Percentiles rank a stretch among this genome's conserved stretches.
phyloP scores from a whole-genome alignment of 2,888 invertebrate species.

The Agrotis exclamationis region DNA sequence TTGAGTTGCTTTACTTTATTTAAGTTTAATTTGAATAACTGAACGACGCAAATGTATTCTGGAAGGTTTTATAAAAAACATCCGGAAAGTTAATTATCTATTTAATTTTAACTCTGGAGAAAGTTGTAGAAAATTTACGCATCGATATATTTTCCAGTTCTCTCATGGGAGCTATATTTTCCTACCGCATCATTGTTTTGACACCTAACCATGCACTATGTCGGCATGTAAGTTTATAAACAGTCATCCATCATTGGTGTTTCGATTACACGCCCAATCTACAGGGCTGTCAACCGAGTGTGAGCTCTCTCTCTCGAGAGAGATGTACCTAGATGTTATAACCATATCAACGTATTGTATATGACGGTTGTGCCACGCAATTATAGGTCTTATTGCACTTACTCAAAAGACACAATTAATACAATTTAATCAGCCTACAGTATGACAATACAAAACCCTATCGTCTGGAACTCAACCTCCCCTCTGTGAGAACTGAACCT shows the following conservation, averaged over 20 bases:
- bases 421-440: not conserved
- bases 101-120: not conserved
- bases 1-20: constrained; percentile 23
- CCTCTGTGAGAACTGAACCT: not conserved
- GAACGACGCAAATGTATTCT: not conserved
- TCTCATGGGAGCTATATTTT: constrained; percentile 1
- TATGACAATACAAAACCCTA: not conserved
- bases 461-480: not conserved
- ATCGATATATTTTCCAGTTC: not conserved
- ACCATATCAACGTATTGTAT: not conserved
- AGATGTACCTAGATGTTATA: not conserved
- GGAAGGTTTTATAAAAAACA: not conserved
- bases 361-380: not conserved
- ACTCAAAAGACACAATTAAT: not conserved
- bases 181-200: not conserved
- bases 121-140: not conserved
- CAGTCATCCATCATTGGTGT: constrained; percentile 38
- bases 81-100: not conserved
- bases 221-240: constrained; percentile 35
- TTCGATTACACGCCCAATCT: constrained; percentile 43
- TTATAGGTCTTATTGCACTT: not conserved
- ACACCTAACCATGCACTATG: constrained; percentile 5
- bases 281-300: constrained; percentile 24
- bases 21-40: constrained; percentile 2
- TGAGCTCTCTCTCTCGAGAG: constrained; percentile 4